These are phyloP conservation scores for Jacana jacana DNA, from an alignment of 2,113 vertebrate species.

Conservation along the genomic window DNA sequence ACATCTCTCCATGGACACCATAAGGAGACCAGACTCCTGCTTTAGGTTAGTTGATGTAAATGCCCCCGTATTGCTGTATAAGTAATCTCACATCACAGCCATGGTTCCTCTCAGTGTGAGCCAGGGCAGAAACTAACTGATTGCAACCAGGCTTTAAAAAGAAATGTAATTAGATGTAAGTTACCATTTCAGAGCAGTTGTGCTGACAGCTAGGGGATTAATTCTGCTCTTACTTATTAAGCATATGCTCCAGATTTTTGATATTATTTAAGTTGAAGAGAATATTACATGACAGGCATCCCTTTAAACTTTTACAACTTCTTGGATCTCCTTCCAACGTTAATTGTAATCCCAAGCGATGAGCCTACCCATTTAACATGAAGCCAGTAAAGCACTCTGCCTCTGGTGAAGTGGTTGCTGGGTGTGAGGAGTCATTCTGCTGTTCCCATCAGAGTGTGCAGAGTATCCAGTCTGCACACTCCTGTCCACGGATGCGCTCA, in stretches of 20 bases:
- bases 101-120: background rate
- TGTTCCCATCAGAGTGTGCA: background rate
- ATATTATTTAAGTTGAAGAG: slow-evolving; percentile 60
- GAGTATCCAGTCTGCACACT: too few relatives aligned
- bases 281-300: slow-evolving; percentile 51
- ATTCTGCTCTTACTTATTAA: slow-evolving; percentile 57
- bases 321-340: slow-evolving; percentile 26
- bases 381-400: background rate
- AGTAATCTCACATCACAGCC: background rate
- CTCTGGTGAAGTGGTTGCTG: background rate
- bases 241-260: slow-evolving; percentile 41
- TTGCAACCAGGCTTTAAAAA: slow-evolving; percentile 11
- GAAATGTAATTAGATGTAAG: slow-evolving; percentile 40
- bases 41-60: background rate
- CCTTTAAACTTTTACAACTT: slow-evolving; percentile 43
- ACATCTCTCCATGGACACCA: background rate
- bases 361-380: background rate
- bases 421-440: background rate
- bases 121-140: background rate
- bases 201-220: slow-evolving; percentile 59
- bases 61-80: background rate
- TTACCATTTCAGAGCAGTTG: slow-evolving; percentile 27
- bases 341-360: slow-evolving; percentile 31
- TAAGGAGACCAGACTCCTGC: background rate
- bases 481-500: accelerated